phyloP scores from a whole-genome alignment of 1,140 invertebrate species.

The Cyphomyrmex costatus region DNA sequence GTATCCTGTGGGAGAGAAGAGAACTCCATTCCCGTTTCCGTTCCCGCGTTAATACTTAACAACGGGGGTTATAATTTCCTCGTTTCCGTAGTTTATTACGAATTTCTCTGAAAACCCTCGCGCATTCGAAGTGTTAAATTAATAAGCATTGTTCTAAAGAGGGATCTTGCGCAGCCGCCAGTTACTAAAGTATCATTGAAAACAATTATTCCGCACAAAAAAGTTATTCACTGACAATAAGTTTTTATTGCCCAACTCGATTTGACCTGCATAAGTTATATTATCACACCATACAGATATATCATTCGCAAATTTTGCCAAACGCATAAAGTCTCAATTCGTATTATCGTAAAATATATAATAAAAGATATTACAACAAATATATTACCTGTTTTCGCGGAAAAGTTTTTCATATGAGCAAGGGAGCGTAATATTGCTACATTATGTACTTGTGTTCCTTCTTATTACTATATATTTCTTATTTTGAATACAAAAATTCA shows the following conservation, averaged over 20 bases:
- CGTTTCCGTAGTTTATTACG: slow-evolving; percentile 58
- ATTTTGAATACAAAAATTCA: not conserved
- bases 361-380: not conserved
- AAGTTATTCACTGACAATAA: slow-evolving; percentile 12
- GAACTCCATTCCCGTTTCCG: slow-evolving; percentile 23
- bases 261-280: not conserved
- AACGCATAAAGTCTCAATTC: not conserved
- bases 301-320: not conserved
- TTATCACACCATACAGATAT: not conserved
- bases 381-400: not conserved
- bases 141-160: slow-evolving; percentile 51
- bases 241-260: not conserved
- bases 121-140: slow-evolving; percentile 62
- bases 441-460: not conserved
- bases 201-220: slow-evolving; percentile 12
- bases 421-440: not conserved
- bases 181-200: slow-evolving; percentile 31
- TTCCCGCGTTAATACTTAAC: slow-evolving; percentile 65
- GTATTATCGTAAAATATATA: not conserved
- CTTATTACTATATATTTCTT: not conserved
- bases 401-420: not conserved
- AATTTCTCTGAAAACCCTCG: slow-evolving; percentile 44
- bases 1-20: slow-evolving; percentile 1
- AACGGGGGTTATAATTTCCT: slow-evolving; percentile 61
- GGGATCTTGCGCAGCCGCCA: slow-evolving; percentile 20